A percentile compares a stretch with the other conserved stretches of the same genome.
phyloP scores from a whole-genome alignment of 2,113 vertebrate species.

The Onychorhynchus coronatus region DNA sequence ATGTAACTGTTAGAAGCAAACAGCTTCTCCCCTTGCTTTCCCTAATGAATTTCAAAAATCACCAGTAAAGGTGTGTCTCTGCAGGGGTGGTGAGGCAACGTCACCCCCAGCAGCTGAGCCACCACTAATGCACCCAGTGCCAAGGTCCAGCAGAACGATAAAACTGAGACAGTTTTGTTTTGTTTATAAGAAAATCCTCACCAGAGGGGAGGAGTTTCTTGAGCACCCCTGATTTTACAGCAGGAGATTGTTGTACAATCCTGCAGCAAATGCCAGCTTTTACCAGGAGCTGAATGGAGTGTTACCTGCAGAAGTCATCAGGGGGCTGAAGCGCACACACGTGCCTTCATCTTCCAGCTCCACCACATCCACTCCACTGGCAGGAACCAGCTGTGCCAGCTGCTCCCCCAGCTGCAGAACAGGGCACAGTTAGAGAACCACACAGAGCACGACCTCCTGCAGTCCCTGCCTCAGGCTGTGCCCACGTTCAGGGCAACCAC shows the following conservation, averaged over 20 bases:
- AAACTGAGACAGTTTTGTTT: background rate
- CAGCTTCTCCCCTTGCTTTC: background rate
- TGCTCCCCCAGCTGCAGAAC: slow-evolving; percentile 84
- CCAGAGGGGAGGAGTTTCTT: background rate
- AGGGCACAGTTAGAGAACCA: background rate
- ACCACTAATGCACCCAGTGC: background rate
- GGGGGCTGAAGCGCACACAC: slow-evolving; percentile 89
- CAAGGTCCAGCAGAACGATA: background rate
- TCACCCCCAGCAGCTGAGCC: background rate
- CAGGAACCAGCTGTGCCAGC: slow-evolving; percentile 81
- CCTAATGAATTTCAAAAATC: background rate
- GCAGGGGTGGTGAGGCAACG: background rate
- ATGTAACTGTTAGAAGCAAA: background rate
- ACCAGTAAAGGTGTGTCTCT: background rate
- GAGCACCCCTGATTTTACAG: background rate
- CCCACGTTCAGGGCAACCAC: background rate
- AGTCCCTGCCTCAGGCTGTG: background rate
- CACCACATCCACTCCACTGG: slow-evolving; percentile 85
- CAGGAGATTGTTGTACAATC: background rate
- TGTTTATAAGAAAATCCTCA: background rate
- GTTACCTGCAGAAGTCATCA: slow-evolving; percentile 91
- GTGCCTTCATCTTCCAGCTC: slow-evolving; percentile 90
- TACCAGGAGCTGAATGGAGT: background rate
- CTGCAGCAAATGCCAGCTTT: background rate
- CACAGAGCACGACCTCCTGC: background rate